A percentile compares a stretch with the other conserved stretches of the same genome.
Conservation (phyloP, 2,113 vertebrate genomes). For the Oplegnathus fasciatus region DNA sequence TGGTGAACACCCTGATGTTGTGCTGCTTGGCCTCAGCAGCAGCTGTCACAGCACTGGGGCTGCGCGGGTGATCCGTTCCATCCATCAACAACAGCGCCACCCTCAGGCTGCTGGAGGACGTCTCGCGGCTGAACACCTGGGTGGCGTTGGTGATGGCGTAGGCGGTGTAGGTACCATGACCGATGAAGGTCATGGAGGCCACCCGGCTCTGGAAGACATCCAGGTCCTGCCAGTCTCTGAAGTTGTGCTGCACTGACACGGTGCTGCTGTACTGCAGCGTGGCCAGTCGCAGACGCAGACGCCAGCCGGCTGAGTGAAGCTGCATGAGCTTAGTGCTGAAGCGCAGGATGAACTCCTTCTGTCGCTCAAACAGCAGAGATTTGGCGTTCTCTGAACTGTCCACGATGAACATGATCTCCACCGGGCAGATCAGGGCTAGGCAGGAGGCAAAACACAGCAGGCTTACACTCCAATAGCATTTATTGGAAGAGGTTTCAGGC, state of each 20-base stretch:
- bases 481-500: neutral
- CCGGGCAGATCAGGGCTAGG: slow-evolving; percentile 85
- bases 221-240: slow-evolving; percentile 88
- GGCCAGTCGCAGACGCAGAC: slow-evolving; percentile 85
- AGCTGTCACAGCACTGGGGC: slow-evolving; percentile 83
- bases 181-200: slow-evolving; percentile 86
- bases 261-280: slow-evolving; percentile 91
- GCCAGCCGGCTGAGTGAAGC: slow-evolving; percentile 76
- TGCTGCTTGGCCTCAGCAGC: slow-evolving; percentile 86
- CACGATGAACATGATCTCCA: slow-evolving; percentile 90
- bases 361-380: slow-evolving; percentile 83
- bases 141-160: slow-evolving; percentile 91
- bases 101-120: slow-evolving; percentile 80
- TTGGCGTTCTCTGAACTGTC: slow-evolving; percentile 93
- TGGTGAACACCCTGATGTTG: slow-evolving; percentile 87
- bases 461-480: neutral
- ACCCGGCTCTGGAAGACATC: slow-evolving; percentile 88
- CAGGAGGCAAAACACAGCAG: neutral
- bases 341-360: slow-evolving; percentile 86
- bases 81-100: slow-evolving; percentile 89
- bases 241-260: slow-evolving; percentile 87
- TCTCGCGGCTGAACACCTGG: slow-evolving; percentile 86
- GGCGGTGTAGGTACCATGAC: slow-evolving; percentile 90
- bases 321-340: slow-evolving; percentile 85
- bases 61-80: slow-evolving; percentile 90